Evolutionary conservation across 2,797 vertebrate genomes (phyloP).

Genomic region (Cossypha caffra): DNA sequence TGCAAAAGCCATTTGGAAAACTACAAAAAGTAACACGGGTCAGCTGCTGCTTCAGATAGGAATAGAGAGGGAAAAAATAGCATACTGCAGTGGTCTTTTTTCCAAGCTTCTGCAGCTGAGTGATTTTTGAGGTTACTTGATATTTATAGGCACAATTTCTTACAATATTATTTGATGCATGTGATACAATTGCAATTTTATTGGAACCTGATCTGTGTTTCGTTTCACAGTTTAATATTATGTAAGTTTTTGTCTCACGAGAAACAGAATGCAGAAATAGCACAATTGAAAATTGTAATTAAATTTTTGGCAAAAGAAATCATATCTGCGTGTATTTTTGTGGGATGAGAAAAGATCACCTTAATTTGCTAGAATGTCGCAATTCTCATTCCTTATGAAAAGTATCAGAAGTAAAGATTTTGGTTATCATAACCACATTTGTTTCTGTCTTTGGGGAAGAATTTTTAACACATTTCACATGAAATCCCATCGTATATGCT

Average conservation of each 20-base stretch:
- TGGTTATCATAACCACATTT: not conserved
- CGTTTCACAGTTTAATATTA: not conserved
- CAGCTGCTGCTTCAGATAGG: not conserved
- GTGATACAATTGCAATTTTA: not conserved
- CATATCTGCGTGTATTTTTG: not conserved
- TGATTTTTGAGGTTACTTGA: slow-evolving; percentile 13
- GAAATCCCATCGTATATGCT: not conserved
- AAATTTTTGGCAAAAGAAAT: not conserved
- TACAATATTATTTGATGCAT: not conserved
- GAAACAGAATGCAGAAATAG: not conserved
- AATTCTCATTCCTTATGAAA: not conserved
- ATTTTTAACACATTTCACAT: not conserved
- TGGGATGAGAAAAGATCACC: not conserved
- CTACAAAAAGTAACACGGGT: not conserved
- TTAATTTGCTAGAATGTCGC: not conserved
- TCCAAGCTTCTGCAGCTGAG: not conserved
- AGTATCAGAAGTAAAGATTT: not conserved
- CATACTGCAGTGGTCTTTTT: not conserved
- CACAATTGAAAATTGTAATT: not conserved
- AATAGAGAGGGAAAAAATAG: not conserved
- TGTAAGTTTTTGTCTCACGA: not conserved
- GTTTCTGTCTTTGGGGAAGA: not conserved
- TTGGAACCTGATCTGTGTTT: not conserved
- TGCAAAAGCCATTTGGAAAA: slow-evolving; percentile 22
- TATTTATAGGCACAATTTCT: not conserved